Percentiles rank a stretch among this genome's conserved stretches.
phyloP scores from a whole-genome alignment of 1,140 invertebrate species.

The Metopolophium dirhodum region DNA sequence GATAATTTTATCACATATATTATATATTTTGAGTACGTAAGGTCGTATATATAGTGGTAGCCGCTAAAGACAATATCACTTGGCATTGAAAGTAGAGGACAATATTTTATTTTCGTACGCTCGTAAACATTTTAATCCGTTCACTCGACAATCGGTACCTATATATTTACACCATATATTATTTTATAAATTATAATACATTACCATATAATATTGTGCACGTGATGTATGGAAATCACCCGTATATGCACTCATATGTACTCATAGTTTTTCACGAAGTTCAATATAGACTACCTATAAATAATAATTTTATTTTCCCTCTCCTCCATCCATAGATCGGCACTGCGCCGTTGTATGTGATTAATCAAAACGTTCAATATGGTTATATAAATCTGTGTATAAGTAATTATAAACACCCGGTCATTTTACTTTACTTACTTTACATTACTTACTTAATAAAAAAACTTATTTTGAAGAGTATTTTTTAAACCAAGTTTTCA shows the following conservation, averaged over 20 bases:
- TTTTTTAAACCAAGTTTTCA: not conserved
- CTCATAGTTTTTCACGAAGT: not conserved
- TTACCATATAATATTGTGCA: not conserved
- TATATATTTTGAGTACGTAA: not conserved
- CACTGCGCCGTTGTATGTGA: not conserved
- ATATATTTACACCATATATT: not conserved
- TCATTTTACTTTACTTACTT: too few relatives aligned
- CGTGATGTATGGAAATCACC: not conserved
- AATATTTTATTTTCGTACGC: constrained; percentile 4
- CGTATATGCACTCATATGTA: not conserved
- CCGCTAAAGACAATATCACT: not conserved
- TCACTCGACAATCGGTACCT: not conserved
- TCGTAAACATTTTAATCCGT: not conserved
- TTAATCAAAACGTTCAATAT: not conserved
- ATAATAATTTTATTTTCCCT: not conserved
- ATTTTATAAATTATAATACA: too few relatives aligned
- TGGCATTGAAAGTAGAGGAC: constrained; percentile 28
- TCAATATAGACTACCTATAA: not conserved
- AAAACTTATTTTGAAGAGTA: not conserved
- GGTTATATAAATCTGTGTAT: not conserved
- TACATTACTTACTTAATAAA: too few relatives aligned
- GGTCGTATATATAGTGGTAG: not conserved
- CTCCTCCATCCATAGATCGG: not conserved
- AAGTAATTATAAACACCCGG: not conserved
- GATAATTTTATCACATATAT: constrained; percentile 20